These are phyloP conservation scores for Catonia carolina DNA, from an alignment of 2,888 invertebrate genomes.

Conservation along the genomic window DNA sequence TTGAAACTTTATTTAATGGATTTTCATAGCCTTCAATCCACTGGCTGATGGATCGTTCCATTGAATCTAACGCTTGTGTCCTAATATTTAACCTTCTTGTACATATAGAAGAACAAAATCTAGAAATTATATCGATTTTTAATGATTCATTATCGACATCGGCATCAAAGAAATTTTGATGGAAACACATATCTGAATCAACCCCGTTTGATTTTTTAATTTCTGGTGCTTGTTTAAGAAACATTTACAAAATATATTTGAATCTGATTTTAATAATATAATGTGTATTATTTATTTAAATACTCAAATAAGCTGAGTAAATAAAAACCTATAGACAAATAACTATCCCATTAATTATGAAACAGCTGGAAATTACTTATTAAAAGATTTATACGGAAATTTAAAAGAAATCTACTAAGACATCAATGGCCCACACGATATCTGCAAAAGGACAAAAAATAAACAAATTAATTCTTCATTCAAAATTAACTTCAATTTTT, in stretches of 20 bases:
- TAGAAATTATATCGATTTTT: neutral
- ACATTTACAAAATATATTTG: neutral
- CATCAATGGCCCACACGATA: no score
- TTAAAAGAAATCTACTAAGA: no score
- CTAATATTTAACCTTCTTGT: neutral
- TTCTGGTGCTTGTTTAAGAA: neutral
- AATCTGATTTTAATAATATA: no score
- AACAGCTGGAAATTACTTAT: no score
- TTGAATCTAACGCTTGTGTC: neutral
- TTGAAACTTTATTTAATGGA: neutral
- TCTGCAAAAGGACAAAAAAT: no score
- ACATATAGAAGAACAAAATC: neutral
- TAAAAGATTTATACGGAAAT: no score
- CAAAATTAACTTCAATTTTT: no score
- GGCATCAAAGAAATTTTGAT: neutral
- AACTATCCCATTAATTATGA: no score
- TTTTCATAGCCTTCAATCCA: neutral
- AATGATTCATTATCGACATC: neutral
- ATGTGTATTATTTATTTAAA: no score
- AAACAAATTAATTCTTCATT: no score
- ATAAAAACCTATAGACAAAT: no score
- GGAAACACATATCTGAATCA: neutral
- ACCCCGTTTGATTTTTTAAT: slow-evolving; percentile 1
- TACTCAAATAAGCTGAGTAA: no score
- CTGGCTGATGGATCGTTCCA: slow-evolving; percentile 1